phyloP scores from a whole-genome alignment of 2,113 vertebrate species.

The Paradoxurus hermaphroditus region DNA sequence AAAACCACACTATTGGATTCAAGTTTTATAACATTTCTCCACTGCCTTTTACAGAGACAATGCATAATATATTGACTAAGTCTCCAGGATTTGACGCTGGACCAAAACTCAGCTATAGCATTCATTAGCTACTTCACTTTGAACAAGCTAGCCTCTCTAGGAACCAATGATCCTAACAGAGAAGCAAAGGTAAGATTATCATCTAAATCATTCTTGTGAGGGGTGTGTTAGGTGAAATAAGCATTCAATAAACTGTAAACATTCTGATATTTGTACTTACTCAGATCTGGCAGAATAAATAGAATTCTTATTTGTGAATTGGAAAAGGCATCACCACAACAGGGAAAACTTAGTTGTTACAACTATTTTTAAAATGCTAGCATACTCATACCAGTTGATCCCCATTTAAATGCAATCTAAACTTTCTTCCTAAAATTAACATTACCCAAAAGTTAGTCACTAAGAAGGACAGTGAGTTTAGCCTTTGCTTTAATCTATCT shows the following conservation, averaged over 20 bases:
- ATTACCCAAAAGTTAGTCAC: not conserved
- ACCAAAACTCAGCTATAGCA: not conserved
- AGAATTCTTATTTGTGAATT: not conserved
- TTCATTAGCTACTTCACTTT: not conserved
- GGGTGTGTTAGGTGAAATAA: not conserved
- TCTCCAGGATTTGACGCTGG: not conserved
- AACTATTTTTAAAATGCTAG: not conserved
- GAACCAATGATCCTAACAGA: constrained; percentile 18
- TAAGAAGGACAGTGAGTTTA: not conserved
- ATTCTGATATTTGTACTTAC: not conserved
- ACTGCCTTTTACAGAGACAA: not conserved
- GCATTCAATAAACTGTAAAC: not conserved
- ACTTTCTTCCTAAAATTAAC: constrained; percentile 2
- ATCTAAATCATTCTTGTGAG: not conserved
- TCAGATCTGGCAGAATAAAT: not conserved
- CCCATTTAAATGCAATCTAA: not conserved
- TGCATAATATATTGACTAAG: not conserved
- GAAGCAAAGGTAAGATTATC: not conserved
- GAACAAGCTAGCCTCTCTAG: not conserved
- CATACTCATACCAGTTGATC: not conserved
- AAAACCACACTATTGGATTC: not conserved
- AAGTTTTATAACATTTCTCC: not conserved
- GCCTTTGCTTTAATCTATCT: not conserved
- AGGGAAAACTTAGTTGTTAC: not conserved
- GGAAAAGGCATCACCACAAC: not conserved